Base-by-base conservation (phyloP, 2,888 invertebrate species). In the Cerceris ruficornis region DNA sequence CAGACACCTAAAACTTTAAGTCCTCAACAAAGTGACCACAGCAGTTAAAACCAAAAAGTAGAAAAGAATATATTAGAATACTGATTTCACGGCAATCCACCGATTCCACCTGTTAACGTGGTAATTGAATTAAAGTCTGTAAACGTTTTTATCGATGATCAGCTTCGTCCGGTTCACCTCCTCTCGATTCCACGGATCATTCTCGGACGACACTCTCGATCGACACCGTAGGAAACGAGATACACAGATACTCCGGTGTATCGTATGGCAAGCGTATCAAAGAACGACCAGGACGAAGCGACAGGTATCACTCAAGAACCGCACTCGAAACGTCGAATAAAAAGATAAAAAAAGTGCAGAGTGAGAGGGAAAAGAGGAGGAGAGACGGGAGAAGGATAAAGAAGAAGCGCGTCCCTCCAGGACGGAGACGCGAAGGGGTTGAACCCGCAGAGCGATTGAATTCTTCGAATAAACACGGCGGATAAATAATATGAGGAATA, bases 401-500 rank as follows among this genome's bases (percentile, higher is more conserved):
- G 28, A 28, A 28, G 28, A 28, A 28, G 66, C 61, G 66, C n/a
- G 75, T 61, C 43, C 43, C 60, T 42, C 49, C 15, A 8, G 50
- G 39, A 57, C 11, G 50, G 39, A 57, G 57, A 17, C 69, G 57
- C 59, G 49, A 50, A 28, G 55, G 50, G 46, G n/a, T n/a, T 43
- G 70, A 55, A 69, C 64, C 78, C 78, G 67, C 78, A 68, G 78
- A 79, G 72, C 70, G 79, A 80, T 85, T 60, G 73, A 82, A 77
- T 85, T 82, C 75, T 68, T 54, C 17, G 75, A 67, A 28, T 15
- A 64, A 62, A 46, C 55, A 49, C 9, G 28, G 7, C 9, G 46
- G 39, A 69, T 11, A 55, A 54, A 65, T 17, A 69, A 64, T 59
- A 77, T 55, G 74, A 69, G 67, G 28, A 69, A 69, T 55, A 79